phyloP scores from a whole-genome alignment of 2,113 vertebrate genomes.

The Columbina picui region DNA sequence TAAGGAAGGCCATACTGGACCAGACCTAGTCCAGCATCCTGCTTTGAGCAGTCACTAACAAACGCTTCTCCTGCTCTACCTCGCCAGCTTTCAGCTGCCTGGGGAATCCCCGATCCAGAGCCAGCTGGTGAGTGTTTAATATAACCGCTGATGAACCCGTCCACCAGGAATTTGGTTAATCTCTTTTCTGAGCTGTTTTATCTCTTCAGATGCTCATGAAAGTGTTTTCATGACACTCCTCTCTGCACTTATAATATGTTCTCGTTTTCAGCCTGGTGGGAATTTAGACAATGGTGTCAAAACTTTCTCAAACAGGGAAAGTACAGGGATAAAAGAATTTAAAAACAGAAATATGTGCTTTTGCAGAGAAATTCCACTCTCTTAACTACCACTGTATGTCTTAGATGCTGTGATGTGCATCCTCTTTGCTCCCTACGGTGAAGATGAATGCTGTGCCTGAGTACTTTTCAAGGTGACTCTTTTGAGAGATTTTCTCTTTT shows the following conservation, averaged over 20 bases:
- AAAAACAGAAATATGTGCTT: neutral
- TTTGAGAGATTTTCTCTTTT: neutral
- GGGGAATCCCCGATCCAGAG: neutral
- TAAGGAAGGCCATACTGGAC: neutral
- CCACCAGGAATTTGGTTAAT: slow-evolving; percentile 20
- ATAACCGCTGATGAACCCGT: neutral
- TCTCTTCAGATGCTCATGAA: neutral
- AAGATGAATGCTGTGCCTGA: neutral
- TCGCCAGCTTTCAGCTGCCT: neutral
- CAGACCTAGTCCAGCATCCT: neutral
- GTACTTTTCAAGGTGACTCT: slow-evolving; percentile 53
- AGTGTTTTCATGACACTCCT: neutral
- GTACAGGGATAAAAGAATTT: neutral
- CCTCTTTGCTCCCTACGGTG: neutral
- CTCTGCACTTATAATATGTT: neutral
- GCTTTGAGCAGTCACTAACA: rapidly evolving
- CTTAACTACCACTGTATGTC: neutral
- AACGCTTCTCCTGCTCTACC: neutral
- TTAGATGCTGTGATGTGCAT: neutral
- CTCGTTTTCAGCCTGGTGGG: neutral
- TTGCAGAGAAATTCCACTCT: neutral
- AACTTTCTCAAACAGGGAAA: neutral
- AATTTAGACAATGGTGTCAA: neutral
- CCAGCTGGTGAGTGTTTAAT: neutral
- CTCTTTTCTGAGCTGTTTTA: neutral